These are phyloP conservation scores for Diphyllodes magnificus DNA, from an alignment of 2,113 vertebrate species.

Conservation along the genomic window DNA sequence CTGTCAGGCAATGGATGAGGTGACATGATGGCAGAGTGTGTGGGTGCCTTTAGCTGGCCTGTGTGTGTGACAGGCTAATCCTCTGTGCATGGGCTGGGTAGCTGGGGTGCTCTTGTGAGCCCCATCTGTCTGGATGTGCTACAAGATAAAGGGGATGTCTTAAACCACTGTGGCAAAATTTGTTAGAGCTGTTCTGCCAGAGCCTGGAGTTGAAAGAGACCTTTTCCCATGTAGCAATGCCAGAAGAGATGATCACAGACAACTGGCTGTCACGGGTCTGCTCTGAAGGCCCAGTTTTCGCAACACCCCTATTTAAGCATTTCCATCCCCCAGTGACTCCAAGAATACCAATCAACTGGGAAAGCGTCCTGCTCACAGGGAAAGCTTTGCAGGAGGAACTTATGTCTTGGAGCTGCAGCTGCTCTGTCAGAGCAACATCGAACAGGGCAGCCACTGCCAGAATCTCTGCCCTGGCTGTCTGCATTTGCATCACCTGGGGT, in stretches of 20 bases:
- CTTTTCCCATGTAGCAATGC: background rate
- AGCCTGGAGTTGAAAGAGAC: background rate
- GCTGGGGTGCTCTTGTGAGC: background rate
- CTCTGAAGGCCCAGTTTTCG: conserved; percentile 1
- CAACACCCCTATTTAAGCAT: background rate
- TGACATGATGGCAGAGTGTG: background rate
- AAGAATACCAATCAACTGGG: background rate
- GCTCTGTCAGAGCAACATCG: background rate
- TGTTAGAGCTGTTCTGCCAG: background rate
- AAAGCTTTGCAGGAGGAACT: background rate
- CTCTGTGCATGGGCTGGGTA: background rate
- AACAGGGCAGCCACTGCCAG: background rate
- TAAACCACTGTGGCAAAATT: background rate
- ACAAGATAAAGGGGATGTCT: conserved; percentile 1
- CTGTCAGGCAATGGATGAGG: background rate
- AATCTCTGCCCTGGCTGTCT: background rate
- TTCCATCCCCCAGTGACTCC: background rate
- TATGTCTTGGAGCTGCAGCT: background rate
- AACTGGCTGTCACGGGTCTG: background rate
- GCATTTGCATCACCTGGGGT: accelerated
- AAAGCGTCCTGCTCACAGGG: background rate
- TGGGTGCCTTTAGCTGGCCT: background rate
- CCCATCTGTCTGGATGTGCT: background rate
- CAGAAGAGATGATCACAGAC: conserved; percentile 29
- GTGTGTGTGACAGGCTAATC: background rate